A percentile compares a stretch with the other conserved stretches of the same genome.
Conservation (phyloP, 2,113 vertebrate genomes). For the Phalacrocorax carbo region DNA sequence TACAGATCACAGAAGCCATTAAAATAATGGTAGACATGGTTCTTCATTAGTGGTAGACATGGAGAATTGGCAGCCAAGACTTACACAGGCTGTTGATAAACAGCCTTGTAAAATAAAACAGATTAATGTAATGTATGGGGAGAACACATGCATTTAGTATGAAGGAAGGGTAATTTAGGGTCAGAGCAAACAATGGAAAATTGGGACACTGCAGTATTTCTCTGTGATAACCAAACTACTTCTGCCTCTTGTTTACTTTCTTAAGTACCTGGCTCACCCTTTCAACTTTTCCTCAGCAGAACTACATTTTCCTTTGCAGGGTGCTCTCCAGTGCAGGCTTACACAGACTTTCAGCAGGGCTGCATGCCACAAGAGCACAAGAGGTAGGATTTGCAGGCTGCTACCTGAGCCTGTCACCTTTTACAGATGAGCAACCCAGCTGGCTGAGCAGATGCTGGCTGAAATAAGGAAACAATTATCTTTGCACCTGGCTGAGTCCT, state of each 20-base stretch:
- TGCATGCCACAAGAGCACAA: not conserved
- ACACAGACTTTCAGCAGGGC: not conserved
- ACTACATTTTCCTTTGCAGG: not conserved
- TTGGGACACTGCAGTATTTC: not conserved
- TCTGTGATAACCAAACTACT: not conserved
- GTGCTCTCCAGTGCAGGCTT: not conserved
- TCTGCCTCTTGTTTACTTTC: not conserved
- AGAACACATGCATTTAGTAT: not conserved
- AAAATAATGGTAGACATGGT: not conserved
- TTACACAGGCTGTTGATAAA: not conserved
- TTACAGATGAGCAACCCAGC: conserved; percentile 3
- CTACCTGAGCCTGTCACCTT: conserved; percentile 29
- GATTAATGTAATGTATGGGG: not conserved
- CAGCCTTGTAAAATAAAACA: not conserved
- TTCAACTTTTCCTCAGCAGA: not conserved
- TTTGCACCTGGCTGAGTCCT: conserved; percentile 25
- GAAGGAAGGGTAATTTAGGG: not conserved
- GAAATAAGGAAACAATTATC: conserved; percentile 44
- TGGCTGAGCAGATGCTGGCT: conserved; percentile 28
- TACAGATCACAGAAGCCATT: not conserved
- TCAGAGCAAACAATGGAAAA: not conserved
- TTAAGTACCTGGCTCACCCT: not conserved
- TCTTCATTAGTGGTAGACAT: not conserved
- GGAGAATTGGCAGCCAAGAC: not conserved
- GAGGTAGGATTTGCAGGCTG: not conserved